phyloP scores from a whole-genome alignment of 2,888 invertebrate genomes.

The Diaphora mendica region DNA sequence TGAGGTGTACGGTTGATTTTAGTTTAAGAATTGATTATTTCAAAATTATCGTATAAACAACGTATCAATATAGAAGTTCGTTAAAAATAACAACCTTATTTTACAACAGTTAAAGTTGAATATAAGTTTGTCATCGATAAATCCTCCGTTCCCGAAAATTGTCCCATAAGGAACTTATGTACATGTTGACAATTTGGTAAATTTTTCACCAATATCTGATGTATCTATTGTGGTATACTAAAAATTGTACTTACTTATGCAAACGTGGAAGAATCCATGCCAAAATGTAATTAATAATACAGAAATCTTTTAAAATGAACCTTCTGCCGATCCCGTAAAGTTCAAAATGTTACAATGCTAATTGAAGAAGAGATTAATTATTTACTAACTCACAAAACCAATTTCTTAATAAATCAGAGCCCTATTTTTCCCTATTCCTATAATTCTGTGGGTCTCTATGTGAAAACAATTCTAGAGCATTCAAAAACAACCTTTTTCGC shows the following conservation, averaged over 20 bases:
- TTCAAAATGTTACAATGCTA: background rate
- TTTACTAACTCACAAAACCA: background rate
- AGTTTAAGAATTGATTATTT: background rate
- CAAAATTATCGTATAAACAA: background rate
- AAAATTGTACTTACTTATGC: slow-evolving; percentile 4
- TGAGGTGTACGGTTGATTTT: slow-evolving; percentile 2
- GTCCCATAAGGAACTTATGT: slow-evolving; percentile 22
- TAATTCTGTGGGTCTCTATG: no score
- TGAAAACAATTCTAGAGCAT: no score
- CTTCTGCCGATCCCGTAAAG: background rate
- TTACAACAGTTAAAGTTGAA: background rate
- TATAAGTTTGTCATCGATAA: slow-evolving; percentile 8
- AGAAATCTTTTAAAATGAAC: background rate
- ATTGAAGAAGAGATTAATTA: background rate
- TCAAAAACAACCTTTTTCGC: no score
- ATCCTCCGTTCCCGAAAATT: background rate
- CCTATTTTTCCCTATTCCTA: no score
- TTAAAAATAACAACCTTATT: slow-evolving; percentile 2
- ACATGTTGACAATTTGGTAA: slow-evolving; percentile 51
- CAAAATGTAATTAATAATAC: background rate
- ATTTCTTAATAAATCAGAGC: no score
- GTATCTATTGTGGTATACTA: slow-evolving; percentile 48
- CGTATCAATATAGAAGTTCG: background rate
- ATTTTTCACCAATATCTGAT: slow-evolving; percentile 48
- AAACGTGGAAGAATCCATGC: background rate